Evolutionary conservation across 2,113 vertebrate species (phyloP).

Genomic region (Callospermophilus lateralis): DNA sequence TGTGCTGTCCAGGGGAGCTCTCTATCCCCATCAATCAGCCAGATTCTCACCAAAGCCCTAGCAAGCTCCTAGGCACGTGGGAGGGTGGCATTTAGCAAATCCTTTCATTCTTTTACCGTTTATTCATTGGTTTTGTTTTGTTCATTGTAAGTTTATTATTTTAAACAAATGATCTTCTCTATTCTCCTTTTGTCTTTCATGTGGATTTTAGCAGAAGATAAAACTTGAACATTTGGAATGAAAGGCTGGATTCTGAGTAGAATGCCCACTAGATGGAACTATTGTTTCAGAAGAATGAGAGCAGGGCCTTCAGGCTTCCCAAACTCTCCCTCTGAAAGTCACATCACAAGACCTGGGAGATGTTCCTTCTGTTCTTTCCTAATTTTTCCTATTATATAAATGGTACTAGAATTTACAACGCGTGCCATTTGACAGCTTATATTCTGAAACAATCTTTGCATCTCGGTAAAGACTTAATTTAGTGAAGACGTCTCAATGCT

Average conservation of each 20-base stretch:
- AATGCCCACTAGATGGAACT: slow-evolving; percentile 88
- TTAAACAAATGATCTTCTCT: neutral
- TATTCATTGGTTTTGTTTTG: neutral
- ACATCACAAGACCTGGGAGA: neutral
- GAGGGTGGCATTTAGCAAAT: neutral
- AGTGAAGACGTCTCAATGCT: neutral
- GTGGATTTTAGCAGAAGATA: neutral
- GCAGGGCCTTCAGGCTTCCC: rapidly evolving
- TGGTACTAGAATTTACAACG: slow-evolving; percentile 51
- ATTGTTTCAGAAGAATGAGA: slow-evolving; percentile 83
- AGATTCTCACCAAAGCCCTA: neutral
- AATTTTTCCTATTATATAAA: slow-evolving; percentile 1
- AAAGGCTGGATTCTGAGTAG: neutral
- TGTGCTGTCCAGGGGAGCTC: neutral
- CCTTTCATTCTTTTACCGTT: neutral
- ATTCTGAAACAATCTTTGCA: neutral
- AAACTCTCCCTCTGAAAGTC: neutral
- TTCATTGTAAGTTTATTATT: neutral
- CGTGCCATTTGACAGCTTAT: slow-evolving; percentile 18
- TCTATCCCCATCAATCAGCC: neutral
- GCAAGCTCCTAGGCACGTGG: neutral
- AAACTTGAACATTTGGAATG: neutral
- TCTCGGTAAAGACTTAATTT: slow-evolving; percentile 53
- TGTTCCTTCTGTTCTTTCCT: neutral
- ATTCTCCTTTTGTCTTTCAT: neutral